Evolutionary conservation across 2,888 invertebrate genomes (phyloP), one percentile per base, ranked within the genome.

Genomic region (Onthophagus sagittarius): DNA sequence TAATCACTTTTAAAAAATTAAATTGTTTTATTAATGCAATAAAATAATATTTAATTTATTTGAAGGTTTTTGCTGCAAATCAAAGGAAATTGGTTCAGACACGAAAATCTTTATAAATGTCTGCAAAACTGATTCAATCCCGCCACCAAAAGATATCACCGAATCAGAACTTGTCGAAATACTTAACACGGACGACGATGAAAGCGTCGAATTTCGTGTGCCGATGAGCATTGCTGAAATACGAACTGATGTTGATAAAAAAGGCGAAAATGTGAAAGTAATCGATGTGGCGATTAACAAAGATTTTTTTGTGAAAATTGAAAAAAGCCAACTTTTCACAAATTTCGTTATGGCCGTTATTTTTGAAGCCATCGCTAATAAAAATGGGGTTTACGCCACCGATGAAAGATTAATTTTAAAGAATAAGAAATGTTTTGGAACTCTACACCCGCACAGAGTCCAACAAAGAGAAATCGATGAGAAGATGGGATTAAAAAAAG

Each of bases 161-260:
- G 90, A 91, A 82, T 90, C 90, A 72, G 92, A 94, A 79, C 86
- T 95, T 0, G 86, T 90, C 77, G 87, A 89, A 74, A 89, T 94
- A 72, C 84, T 95, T 23, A 91, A 92, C 0, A 74, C 78, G 0
- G 89, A 90, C 13, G 23, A 2, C 23, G 23, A 53, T 72, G 91
- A 92, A 70, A 87, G 88, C 70, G 90, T 92, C 0, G 89, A 89
- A 69, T 97, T 91, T 84, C 87, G 93, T 76, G 91, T 97, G 65
- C 97, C 97, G 0, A 94, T 97, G 94, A 96, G 96, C 83, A 92
- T 97, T 77, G 96, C 96, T 0, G 93, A 93, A 81, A 90, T 93
- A 3, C 91, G 93, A 78, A 88, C 88, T 5, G 95, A 95, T 81
- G 85, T 87, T 15, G 96, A 96, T 83, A 96, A 94, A 83, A 84